A percentile compares a stretch with the other conserved stretches of the same genome.
Conservation (phyloP, 1,140 invertebrate genomes). For the Drosophila grimshawi region DNA sequence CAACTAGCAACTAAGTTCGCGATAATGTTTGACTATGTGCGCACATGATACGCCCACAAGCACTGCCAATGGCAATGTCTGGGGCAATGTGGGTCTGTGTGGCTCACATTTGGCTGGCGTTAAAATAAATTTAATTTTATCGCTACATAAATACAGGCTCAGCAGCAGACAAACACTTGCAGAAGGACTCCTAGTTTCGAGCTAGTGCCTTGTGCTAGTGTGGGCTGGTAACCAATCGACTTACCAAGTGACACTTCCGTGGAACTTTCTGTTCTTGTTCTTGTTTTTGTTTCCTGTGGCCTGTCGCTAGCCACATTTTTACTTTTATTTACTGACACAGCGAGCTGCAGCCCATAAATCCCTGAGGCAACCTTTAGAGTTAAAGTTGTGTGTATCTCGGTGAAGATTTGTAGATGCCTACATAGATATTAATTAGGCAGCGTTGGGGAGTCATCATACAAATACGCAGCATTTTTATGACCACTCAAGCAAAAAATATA, state of each 20-base stretch:
- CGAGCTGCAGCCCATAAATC: slow-evolving; percentile 54
- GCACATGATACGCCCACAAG: slow-evolving; percentile 59
- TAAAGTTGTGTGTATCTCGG: slow-evolving; percentile 12
- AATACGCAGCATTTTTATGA: slow-evolving; percentile 66
- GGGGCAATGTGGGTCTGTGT: slow-evolving; percentile 11
- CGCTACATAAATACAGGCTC: slow-evolving; percentile 74
- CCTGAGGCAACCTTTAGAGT: slow-evolving; percentile 16
- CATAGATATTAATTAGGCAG: slow-evolving; percentile 66
- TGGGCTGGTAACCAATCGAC: slow-evolving; percentile 36
- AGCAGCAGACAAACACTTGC: slow-evolving; percentile 17
- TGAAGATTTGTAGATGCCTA: slow-evolving; percentile 21
- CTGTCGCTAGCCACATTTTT: slow-evolving; percentile 44
- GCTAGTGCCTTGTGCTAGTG: neutral
- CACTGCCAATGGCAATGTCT: slow-evolving; percentile 1
- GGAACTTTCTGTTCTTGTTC: slow-evolving; percentile 20
- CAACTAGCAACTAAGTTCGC: slow-evolving; percentile 70
- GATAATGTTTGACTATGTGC: slow-evolving; percentile 79
- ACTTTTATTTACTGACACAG: slow-evolving; percentile 42
- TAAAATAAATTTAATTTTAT: slow-evolving; percentile 83
- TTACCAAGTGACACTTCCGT: slow-evolving; percentile 70
- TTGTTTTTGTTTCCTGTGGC: neutral
- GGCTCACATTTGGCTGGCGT: slow-evolving; percentile 60
- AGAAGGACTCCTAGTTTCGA: slow-evolving; percentile 4
- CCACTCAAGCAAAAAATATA: slow-evolving; percentile 59
- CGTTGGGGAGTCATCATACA: slow-evolving; percentile 39